Evolutionary conservation across 2,888 invertebrate genomes (phyloP), one percentile per base, ranked within the genome.

Genomic region (Ischnus inquisitorius): DNA sequence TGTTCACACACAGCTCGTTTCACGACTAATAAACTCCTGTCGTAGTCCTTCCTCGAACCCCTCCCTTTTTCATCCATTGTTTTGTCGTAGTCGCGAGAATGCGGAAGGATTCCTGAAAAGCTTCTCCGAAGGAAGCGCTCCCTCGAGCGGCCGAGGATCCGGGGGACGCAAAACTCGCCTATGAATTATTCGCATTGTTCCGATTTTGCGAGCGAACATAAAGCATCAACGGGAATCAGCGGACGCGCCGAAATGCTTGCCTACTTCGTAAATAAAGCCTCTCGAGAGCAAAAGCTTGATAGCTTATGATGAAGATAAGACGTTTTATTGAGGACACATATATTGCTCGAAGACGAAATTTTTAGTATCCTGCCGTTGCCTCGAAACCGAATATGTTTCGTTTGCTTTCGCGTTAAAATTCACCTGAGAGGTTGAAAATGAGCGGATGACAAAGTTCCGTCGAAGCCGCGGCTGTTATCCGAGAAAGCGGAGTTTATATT

Each of bases 11-110:
- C 69, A 84, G 72, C 84, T 75, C 79, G 82, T 87, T 89, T 90
- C 86, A 88, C 87, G 88, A 87, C 88, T 89, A 88, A 87, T 90
- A 90, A 89, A 90, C 82, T 85, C 71, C 72, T 67, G 67, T 78
- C 72, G 78, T 64, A 34, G 67, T 62, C 41, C 77, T 77, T 43
- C 46, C 34, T 34, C 6, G 5, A 5, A 4, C 6, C 34, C 34
- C 34, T 34, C 1, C 34, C 34, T 8, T 34, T 34, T 5, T 4
- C 6, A 8, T 22, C 85, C 74, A 87, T 87, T 87, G 87, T 88
- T 84, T 88, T 82, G 67, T 68, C 79, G 10, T 65, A 54, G 64
- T 54, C 34, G 57, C 65, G 22, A 75, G 67, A 69, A 71, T 64
- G 16, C 76, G 54, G 77, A 84, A 81, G 76, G 64, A 82, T 41